Conservation (phyloP, 2,888 invertebrate genomes). For the Drosophila maculinotata region DNA sequence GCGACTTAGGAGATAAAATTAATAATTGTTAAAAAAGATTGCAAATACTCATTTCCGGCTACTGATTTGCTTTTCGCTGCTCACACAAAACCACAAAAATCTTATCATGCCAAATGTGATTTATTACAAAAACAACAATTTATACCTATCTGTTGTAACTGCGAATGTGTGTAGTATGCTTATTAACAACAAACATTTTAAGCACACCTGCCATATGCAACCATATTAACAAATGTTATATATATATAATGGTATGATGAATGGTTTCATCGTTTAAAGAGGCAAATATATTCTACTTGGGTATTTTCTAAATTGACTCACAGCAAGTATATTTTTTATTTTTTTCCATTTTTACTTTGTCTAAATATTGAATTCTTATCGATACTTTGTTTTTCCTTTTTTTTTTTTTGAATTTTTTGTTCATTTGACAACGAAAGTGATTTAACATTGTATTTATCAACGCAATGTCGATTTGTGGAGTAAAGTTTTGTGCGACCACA, state of each 20-base stretch:
- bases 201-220: too few relatives aligned
- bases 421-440: conserved; percentile 49
- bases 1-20: conserved; percentile 65
- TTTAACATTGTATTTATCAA: background rate
- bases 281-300: background rate
- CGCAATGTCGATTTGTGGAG: background rate
- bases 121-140: conserved; percentile 14
- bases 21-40: conserved; percentile 3
- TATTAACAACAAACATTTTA: background rate
- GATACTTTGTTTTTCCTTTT: conserved; percentile 6
- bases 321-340: background rate
- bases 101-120: conserved; percentile 35
- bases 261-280: too few relatives aligned
- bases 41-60: conserved; percentile 3
- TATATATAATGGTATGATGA: too few relatives aligned
- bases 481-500: background rate
- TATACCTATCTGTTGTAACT: background rate
- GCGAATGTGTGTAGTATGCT: background rate
- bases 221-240: too few relatives aligned
- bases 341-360: background rate
- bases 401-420: conserved; percentile 1
- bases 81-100: conserved; percentile 51
- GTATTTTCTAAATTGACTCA: conserved; percentile 4
- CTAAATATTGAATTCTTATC: conserved; percentile 44
- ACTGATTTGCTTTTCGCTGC: conserved; percentile 17